Conservation (phyloP, 2,797 vertebrate species). For the Tamandua tetradactyla region DNA sequence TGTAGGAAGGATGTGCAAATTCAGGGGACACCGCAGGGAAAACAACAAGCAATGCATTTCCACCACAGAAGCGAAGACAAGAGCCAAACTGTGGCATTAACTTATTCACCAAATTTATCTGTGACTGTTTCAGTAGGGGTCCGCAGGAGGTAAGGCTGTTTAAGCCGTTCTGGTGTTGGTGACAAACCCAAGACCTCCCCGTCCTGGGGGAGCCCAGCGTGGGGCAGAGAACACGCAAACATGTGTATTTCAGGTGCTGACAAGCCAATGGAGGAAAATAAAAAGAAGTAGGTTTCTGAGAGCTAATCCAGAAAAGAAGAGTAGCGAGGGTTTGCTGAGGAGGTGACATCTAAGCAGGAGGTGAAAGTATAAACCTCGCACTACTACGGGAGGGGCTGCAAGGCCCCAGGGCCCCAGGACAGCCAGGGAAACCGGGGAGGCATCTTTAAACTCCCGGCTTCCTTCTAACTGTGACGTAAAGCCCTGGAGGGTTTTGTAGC, state of each 20-base stretch:
- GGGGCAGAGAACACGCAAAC: not conserved
- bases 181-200: not conserved
- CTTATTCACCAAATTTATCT: not conserved
- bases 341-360: not conserved
- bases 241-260: not conserved
- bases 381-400: not conserved
- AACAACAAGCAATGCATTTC: no score
- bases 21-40: not conserved
- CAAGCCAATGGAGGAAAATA: not conserved
- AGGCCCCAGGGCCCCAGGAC: no score
- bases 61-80: not conserved
- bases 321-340: not conserved
- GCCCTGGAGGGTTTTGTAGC: not conserved
- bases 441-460: no score
- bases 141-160: no score
- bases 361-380: not conserved
- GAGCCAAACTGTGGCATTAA: not conserved
- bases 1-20: not conserved
- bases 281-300: not conserved
- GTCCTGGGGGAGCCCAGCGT: not conserved
- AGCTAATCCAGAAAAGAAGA: not conserved
- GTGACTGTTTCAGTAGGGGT: no score
- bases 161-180: not conserved
- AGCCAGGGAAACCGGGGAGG: no score
- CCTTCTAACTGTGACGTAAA: not conserved